Evolutionary conservation across 1,140 invertebrate species (phyloP).

Genomic region (Trypoxylus dichotomus): DNA sequence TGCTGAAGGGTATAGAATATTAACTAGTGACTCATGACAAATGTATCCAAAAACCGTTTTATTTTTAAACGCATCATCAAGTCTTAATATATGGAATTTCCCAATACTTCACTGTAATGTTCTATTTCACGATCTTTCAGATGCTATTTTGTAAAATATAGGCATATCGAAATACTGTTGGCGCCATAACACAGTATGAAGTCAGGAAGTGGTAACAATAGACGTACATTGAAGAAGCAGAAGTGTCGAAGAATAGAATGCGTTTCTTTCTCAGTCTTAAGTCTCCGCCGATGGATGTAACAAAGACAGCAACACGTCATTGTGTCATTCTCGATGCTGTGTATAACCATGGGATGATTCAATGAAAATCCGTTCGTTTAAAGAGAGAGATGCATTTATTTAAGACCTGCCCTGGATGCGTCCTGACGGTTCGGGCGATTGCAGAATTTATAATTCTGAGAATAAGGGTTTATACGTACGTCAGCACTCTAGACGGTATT

Average conservation of each 20-base stretch:
- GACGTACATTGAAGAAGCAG: neutral
- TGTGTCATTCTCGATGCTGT: neutral
- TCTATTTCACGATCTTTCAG: neutral
- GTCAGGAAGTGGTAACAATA: conserved; percentile 6
- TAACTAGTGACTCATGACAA: too few relatives aligned
- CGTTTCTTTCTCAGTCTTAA: neutral
- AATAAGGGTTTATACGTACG: too few relatives aligned
- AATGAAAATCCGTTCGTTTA: neutral
- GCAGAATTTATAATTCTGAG: too few relatives aligned
- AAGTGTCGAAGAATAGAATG: neutral
- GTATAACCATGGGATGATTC: neutral
- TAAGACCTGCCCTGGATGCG: neutral
- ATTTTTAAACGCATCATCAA: too few relatives aligned
- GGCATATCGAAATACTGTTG: neutral
- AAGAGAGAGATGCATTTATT: neutral
- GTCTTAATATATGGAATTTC: neutral
- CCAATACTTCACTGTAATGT: neutral
- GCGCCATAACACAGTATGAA: neutral
- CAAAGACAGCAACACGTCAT: neutral
- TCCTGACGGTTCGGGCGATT: neutral
- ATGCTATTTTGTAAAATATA: neutral
- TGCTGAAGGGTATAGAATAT: too few relatives aligned
- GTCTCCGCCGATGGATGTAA: neutral
- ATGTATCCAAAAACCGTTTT: too few relatives aligned
- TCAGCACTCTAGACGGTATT: neutral